These are phyloP conservation scores for Bagarius yarrelli DNA, from an alignment of 2,113 vertebrate species.

Conservation along the genomic window DNA sequence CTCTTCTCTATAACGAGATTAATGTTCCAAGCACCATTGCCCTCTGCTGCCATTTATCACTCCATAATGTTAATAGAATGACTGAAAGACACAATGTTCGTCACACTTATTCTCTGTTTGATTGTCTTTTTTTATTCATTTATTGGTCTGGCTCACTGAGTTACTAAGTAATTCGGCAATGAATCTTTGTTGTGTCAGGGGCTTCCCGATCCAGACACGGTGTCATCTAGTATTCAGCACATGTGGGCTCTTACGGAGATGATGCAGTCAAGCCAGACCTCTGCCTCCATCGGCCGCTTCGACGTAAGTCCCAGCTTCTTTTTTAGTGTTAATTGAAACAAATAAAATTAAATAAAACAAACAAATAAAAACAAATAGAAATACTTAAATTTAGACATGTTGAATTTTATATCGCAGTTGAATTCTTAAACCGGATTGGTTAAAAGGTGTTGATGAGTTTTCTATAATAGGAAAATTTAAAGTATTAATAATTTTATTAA, in stretches of 20 bases:
- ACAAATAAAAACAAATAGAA: too few species aligned
- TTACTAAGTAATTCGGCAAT: not conserved
- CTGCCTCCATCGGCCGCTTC: conserved; percentile 86
- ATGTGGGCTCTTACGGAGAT: conserved; percentile 97
- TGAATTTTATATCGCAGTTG: not conserved
- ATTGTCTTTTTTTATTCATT: not conserved
- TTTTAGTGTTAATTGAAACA: not conserved
- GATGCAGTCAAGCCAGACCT: conserved; percentile 84
- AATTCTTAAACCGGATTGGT: not conserved
- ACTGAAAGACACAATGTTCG: not conserved
- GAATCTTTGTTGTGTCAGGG: conserved; percentile 66
- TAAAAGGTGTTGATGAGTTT: not conserved
- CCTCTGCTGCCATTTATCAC: not conserved
- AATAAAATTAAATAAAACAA: too few species aligned
- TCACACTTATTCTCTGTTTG: not conserved
- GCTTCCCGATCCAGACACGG: conserved; percentile 82
- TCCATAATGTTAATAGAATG: not conserved
- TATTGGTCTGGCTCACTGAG: conserved; percentile 1
- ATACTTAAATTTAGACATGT: not conserved
- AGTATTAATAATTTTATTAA: too few species aligned
- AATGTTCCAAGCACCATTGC: not conserved
- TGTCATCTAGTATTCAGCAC: conserved; percentile 91
- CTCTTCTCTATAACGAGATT: not conserved
- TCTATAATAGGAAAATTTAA: too few species aligned
- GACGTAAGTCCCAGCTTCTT: conserved; percentile 80